These are phyloP conservation scores for Tryphoninae sp. DNA, from an alignment of 2,888 invertebrate species.

Conservation along the genomic window DNA sequence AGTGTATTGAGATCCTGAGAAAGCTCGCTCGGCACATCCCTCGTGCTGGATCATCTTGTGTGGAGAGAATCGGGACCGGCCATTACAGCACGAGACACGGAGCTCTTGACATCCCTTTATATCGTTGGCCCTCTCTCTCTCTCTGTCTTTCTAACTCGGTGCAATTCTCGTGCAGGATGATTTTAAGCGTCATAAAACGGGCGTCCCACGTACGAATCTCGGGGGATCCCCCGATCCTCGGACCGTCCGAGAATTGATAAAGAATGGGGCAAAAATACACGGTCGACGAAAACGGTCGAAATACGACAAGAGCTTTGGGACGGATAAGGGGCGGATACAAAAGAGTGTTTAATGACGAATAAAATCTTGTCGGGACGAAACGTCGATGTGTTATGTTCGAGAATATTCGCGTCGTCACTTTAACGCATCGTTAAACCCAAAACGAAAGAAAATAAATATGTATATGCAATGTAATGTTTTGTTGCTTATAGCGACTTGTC, in stretches of 20 bases:
- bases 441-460: neutral
- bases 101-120: constrained; percentile 30
- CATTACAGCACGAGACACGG: constrained; percentile 69
- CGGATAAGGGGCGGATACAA: constrained; percentile 1
- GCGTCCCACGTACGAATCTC: constrained; percentile 73
- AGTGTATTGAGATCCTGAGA: constrained; percentile 62
- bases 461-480: neutral
- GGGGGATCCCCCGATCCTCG: constrained; percentile 55
- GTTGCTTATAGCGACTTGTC: too few relatives aligned
- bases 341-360: constrained; percentile 41
- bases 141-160: constrained; percentile 22
- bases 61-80: constrained; percentile 54
- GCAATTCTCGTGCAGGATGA: constrained; percentile 58
- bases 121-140: neutral
- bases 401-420: constrained; percentile 28
- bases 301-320: constrained; percentile 13
- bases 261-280: constrained; percentile 59
- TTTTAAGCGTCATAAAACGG: constrained; percentile 78
- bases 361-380: constrained; percentile 26
- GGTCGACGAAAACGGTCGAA: constrained; percentile 53
- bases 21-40: constrained; percentile 66
- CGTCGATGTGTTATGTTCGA: constrained; percentile 22
- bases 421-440: constrained; percentile 23
- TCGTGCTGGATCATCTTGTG: constrained; percentile 75
- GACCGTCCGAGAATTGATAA: constrained; percentile 70